phyloP scores from a whole-genome alignment of 1,140 invertebrate species.

The Drosophila ambigua region DNA sequence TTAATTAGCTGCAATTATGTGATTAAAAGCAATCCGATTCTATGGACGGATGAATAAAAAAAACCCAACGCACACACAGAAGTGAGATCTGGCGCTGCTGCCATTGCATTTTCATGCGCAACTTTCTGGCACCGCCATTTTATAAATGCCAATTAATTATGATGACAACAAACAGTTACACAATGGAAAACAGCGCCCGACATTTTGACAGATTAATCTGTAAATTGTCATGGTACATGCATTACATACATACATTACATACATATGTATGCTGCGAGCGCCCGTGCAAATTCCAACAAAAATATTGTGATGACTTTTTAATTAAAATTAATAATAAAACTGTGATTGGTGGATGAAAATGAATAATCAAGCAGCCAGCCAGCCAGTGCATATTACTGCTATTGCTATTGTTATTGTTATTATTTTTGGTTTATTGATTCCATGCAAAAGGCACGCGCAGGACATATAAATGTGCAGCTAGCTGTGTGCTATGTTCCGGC shows the following conservation, averaged over 20 bases:
- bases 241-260: neutral
- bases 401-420: neutral
- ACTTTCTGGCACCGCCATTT: constrained; percentile 19
- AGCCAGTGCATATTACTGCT: no score
- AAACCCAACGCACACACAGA: neutral
- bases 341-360: constrained; percentile 22
- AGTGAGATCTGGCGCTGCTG: constrained; percentile 15
- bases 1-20: constrained; percentile 77
- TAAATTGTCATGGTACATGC: constrained; percentile 48
- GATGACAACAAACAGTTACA: constrained; percentile 51
- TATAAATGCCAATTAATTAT: constrained; percentile 76
- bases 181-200: constrained; percentile 24
- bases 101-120: constrained; percentile 7
- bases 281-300: constrained; percentile 37
- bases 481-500: no score
- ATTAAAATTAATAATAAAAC: constrained; percentile 71
- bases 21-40: constrained; percentile 56
- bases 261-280: neutral
- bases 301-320: constrained; percentile 79
- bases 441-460: constrained; percentile 19
- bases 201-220: constrained; percentile 43
- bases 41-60: neutral
- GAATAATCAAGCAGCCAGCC: constrained; percentile 8
- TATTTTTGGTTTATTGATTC: constrained; percentile 31
- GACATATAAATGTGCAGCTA: no score